These are phyloP conservation scores for Megaustenia siamemsis DNA, from an alignment of 2,888 invertebrate genomes.

Conservation along the genomic window DNA sequence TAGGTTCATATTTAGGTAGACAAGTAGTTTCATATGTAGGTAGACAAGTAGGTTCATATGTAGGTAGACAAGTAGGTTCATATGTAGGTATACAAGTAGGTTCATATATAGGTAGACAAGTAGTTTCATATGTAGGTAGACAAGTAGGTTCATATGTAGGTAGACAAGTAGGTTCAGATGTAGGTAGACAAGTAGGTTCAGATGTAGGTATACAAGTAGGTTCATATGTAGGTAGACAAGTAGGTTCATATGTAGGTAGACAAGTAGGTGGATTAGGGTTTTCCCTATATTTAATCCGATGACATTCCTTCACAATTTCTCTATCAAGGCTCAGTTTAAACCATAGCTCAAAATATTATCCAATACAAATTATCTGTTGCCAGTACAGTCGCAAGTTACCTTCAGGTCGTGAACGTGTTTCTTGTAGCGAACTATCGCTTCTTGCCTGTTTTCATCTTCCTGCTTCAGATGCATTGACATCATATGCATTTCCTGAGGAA, in stretches of 20 bases:
- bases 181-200: not conserved
- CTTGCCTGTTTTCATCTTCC: conserved; percentile 4
- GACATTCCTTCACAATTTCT: too few relatives aligned
- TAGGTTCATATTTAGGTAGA: not conserved
- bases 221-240: not conserved
- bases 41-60: not conserved
- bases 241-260: not conserved
- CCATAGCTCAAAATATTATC: too few relatives aligned
- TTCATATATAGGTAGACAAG: not conserved
- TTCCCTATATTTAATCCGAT: too few relatives aligned
- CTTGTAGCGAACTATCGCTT: not conserved
- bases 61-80: not conserved
- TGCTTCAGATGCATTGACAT: not conserved
- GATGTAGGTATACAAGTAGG: not conserved
- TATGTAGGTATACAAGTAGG: not conserved
- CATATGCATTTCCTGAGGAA: not conserved
- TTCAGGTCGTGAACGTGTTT: conserved; percentile 16
- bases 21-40: not conserved
- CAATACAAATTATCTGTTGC: too few relatives aligned
- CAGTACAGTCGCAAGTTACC: too few relatives aligned
- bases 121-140: not conserved
- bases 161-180: not conserved
- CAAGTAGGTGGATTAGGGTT: too few relatives aligned
- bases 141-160: not conserved
- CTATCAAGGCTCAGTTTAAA: too few relatives aligned